A percentile compares a stretch with the other conserved stretches of the same genome.
phyloP scores from a whole-genome alignment of 2,888 invertebrate genomes.

The Shargacucullia verbasci region DNA sequence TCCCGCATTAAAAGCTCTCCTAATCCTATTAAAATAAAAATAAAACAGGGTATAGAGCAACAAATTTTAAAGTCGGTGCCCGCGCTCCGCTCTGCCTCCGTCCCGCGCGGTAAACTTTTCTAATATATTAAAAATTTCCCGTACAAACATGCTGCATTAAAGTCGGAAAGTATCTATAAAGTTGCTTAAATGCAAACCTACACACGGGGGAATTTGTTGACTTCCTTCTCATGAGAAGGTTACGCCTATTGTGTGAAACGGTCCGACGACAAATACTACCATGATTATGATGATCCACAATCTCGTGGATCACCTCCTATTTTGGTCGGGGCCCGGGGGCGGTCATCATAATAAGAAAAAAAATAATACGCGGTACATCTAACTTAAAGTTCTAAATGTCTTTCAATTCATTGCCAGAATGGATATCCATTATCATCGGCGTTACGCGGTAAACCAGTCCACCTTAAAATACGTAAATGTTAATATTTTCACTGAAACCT shows the following conservation, averaged over 20 bases:
- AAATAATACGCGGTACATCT: too few species aligned
- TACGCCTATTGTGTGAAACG: slow-evolving; percentile 11
- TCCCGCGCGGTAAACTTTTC: slow-evolving; percentile 71
- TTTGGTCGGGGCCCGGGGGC: too few species aligned
- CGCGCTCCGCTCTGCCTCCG: slow-evolving; percentile 60
- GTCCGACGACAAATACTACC: not conserved
- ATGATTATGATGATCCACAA: not conserved
- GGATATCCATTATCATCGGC: too few species aligned
- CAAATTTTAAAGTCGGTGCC: slow-evolving; percentile 75
- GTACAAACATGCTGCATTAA: slow-evolving; percentile 73
- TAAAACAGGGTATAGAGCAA: slow-evolving; percentile 66
- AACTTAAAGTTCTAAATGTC: too few species aligned
- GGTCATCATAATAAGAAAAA: too few species aligned
- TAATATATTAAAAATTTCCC: slow-evolving; percentile 79
- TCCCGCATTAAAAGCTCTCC: slow-evolving; percentile 66
- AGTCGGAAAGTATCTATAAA: slow-evolving; percentile 66
- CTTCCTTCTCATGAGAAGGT: slow-evolving; percentile 29
- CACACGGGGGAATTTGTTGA: slow-evolving; percentile 55
- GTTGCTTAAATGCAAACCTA: slow-evolving; percentile 64
- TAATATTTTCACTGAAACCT: too few species aligned
- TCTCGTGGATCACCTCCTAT: too few species aligned
- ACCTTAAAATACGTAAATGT: too few species aligned
- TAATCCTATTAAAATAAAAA: slow-evolving; percentile 75
- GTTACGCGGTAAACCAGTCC: too few species aligned
- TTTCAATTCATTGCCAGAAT: too few species aligned